Conservation (phyloP, 2,113 vertebrate genomes). For the Clupea harengus region DNA sequence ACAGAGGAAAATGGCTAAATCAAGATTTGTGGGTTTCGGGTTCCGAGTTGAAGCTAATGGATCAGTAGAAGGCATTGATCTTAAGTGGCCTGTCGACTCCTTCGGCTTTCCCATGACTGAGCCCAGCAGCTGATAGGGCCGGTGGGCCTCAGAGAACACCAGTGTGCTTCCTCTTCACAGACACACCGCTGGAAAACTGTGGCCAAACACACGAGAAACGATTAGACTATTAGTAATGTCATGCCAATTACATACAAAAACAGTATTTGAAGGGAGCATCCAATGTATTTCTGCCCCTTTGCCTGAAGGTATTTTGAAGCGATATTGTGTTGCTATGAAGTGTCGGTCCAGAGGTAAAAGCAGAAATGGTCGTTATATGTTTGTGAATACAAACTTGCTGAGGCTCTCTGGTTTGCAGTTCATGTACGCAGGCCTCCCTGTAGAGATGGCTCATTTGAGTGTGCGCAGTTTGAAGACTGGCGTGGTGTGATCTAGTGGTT, state of each 20-base stretch:
- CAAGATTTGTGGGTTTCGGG: not conserved
- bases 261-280: not conserved
- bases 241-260: no score
- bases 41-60: not conserved
- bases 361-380: not conserved
- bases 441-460: not conserved
- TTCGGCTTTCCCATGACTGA: not conserved
- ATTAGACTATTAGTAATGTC: no score
- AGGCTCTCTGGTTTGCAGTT: not conserved
- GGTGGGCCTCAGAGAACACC: not conserved
- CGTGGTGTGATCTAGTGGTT: not conserved
- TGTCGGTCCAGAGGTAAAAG: not conserved
- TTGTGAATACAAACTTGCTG: not conserved
- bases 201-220: no score
- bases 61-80: not conserved
- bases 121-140: not conserved
- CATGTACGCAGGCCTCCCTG: not conserved
- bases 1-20: not conserved
- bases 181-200: no score
- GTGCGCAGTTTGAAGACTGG: not conserved
- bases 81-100: not conserved
- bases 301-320: not conserved
- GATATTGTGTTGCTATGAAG: not conserved
- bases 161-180: not conserved
- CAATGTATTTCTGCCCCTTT: not conserved